Evolutionary conservation across 2,888 invertebrate genomes (phyloP).

Genomic region (Cheilosia vulpina): DNA sequence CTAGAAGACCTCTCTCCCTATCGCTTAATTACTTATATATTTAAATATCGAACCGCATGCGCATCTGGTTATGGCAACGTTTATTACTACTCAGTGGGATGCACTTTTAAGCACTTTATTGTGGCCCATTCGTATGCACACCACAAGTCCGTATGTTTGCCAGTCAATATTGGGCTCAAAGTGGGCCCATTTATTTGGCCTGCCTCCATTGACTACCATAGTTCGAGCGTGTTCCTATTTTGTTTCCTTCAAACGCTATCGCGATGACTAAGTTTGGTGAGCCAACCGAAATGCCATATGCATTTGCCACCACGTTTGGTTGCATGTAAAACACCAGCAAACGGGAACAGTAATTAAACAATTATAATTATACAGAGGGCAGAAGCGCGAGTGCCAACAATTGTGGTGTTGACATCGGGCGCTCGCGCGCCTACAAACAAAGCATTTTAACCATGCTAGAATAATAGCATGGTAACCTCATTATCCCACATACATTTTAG

Average conservation of each 20-base stretch:
- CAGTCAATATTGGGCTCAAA: not conserved
- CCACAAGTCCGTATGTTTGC: slow-evolving; percentile 20
- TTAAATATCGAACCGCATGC: too few relatives aligned
- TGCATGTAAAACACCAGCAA: slow-evolving; percentile 46
- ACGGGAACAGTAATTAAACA: slow-evolving; percentile 65
- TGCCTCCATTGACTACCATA: slow-evolving; percentile 32
- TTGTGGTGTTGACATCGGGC: slow-evolving; percentile 66
- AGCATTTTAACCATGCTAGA: slow-evolving; percentile 43
- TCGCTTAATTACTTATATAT: too few relatives aligned
- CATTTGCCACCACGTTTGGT: slow-evolving; percentile 40
- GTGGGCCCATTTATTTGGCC: slow-evolving; percentile 29
- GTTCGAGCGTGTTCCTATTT: slow-evolving; percentile 41
- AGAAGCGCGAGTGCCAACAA: slow-evolving; percentile 62
- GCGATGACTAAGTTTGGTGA: slow-evolving; percentile 44
- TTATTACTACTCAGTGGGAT: not conserved
- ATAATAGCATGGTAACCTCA: slow-evolving; percentile 49
- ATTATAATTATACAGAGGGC: slow-evolving; percentile 68
- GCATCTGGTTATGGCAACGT: too few relatives aligned
- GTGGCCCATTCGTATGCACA: slow-evolving; percentile 9
- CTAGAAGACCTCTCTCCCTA: too few relatives aligned
- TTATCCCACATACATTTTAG: slow-evolving; percentile 53
- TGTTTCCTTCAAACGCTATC: slow-evolving; percentile 19
- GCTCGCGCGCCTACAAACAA: slow-evolving; percentile 62
- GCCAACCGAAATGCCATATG: slow-evolving; percentile 41
- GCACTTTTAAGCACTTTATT: not conserved